phyloP scores from a whole-genome alignment of 2,797 vertebrate species.

The Lagothrix lagotricha region DNA sequence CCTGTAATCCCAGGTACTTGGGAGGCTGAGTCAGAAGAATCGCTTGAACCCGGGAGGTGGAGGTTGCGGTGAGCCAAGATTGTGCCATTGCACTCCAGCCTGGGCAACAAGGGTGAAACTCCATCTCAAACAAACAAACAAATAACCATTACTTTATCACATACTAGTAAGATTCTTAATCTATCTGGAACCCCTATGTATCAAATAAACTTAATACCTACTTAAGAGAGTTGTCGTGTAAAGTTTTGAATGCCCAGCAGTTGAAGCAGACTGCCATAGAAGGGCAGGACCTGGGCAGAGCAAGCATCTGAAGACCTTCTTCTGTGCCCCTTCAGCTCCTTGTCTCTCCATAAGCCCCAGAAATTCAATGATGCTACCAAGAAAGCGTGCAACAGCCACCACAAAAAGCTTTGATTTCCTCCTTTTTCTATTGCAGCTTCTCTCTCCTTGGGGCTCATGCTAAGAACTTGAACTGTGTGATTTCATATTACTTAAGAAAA shows the following conservation, averaged over 20 bases:
- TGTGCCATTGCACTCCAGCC: no score
- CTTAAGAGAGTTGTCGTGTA: not conserved
- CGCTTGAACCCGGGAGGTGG: no score
- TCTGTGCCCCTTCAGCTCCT: not conserved
- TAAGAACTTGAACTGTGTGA: conserved; percentile 9
- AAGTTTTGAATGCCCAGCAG: not conserved
- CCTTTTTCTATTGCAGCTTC: not conserved
- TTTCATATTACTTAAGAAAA: conserved; percentile 26
- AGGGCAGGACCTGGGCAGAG: no score
- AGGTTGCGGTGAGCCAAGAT: no score
- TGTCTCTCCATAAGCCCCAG: not conserved
- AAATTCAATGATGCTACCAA: not conserved
- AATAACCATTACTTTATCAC: not conserved
- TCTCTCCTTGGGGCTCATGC: not conserved
- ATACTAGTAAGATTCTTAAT: not conserved
- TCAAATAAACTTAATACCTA: not conserved
- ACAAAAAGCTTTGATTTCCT: not conserved
- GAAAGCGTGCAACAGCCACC: not conserved
- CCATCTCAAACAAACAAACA: no score
- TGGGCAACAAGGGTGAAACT: no score
- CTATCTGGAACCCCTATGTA: not conserved
- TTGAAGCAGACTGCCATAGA: not conserved
- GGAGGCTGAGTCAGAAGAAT: no score
- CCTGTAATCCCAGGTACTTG: no score
- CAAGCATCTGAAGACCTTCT: not conserved